phyloP scores from a whole-genome alignment of 2,797 vertebrate genomes.

The Lycodopsis pacificus region DNA sequence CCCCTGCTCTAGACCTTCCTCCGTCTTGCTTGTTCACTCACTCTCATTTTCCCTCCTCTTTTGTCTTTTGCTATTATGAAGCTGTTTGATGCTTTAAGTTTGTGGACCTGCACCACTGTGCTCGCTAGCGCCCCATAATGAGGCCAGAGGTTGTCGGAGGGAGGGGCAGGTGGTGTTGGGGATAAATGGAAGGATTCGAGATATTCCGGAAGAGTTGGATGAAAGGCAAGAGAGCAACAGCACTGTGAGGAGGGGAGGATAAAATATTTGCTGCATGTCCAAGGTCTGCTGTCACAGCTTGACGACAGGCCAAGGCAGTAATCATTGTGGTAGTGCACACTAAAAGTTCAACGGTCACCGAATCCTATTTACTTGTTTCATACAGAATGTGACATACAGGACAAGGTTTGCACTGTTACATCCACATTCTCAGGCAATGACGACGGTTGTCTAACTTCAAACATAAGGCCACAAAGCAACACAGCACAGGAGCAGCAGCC shows the following conservation, averaged over 20 bases:
- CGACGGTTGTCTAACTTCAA: conserved; percentile 16
- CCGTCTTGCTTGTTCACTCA: conserved; percentile 43
- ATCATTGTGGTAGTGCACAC: background rate
- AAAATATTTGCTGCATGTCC: conserved; percentile 24
- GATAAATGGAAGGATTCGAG: conserved; percentile 60
- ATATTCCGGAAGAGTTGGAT: conserved; percentile 48
- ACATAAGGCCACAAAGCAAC: conserved; percentile 20
- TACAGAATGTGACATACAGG: conserved; percentile 3
- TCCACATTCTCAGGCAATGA: conserved; percentile 12
- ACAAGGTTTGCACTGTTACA: conserved; percentile 8
- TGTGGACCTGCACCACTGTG: conserved; percentile 41
- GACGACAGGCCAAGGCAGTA: conserved; percentile 1
- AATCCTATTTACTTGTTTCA: conserved; percentile 43
- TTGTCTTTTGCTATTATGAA: conserved; percentile 53
- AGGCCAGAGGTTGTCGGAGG: conserved; percentile 51
- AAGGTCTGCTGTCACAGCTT: conserved; percentile 38
- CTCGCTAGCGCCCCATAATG: conserved; percentile 57
- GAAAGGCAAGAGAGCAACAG: conserved; percentile 13
- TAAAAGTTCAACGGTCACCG: conserved; percentile 25
- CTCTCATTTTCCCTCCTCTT: conserved; percentile 41
- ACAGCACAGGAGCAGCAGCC: conserved; percentile 7
- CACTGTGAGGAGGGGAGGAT: background rate
- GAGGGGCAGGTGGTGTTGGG: conserved; percentile 7
- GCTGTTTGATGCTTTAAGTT: conserved; percentile 63
- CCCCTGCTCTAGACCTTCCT: background rate